Evolutionary conservation across 2,888 invertebrate genomes (phyloP), one percentile per base, ranked within the genome.

Genomic region (Hydropsyche betteni): DNA sequence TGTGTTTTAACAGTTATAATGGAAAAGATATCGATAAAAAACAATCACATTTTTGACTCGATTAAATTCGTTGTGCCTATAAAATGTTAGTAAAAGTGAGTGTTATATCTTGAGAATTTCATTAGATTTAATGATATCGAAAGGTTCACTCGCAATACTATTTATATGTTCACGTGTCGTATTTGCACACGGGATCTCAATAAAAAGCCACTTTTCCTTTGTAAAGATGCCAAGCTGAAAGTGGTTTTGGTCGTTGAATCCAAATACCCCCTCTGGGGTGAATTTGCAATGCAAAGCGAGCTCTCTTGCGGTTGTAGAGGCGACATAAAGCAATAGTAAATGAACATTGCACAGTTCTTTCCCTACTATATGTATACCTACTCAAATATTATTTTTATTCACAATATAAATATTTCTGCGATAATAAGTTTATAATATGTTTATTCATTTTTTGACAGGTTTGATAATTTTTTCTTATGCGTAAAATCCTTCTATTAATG

Each of bases 211-310:
- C 72, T 72, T 72, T 72, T 72, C 72, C 72, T 72, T 72, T 72
- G 72, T 72, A 72, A 72, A 72, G 72, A 72, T 72, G 72, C 72
- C 72, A 72, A 72, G 72, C 72, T 72, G 72, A 72, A 72, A 72
- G 72, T 72, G 72, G 72, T 72, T 72, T 72, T 72, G 72, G 72
- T 72, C 72, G 72, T 72, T 72, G 72, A 72, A 72, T 72, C 72
- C 72, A 72, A 72, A 72, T 72, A 69, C 71, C 76, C 61, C 74
- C 55, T 36, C 69, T 24, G 74, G 74, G 76, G 70, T 74, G 74
- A 74, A 76, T 76, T 76, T 76, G 76, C 76, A 76, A 73, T 76
- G 74, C 76, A 76, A 76, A 76, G 74, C 74, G 34, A 72, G 38
- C 14, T 72, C 72, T 52, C 58, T 58, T 72, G 72, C 36, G 72